These are phyloP conservation scores for Palythoa grandiflora DNA, from an alignment of 92 coral and sea anemone genomes.

Conservation along the genomic window DNA sequence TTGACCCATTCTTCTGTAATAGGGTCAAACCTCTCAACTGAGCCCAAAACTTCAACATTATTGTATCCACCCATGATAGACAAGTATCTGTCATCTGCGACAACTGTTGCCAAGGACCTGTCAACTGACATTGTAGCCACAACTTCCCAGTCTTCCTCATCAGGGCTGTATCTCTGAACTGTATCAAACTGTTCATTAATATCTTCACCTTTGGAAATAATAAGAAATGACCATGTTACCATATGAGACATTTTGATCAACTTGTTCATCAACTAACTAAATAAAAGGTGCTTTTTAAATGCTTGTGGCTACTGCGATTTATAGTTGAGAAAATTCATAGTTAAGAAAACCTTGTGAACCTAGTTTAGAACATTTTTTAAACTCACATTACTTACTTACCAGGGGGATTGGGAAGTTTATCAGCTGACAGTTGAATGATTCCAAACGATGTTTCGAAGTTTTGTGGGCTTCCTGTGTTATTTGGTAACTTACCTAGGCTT, in stretches of 20 bases:
- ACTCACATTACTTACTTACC: too few species aligned
- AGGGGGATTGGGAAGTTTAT: too few species aligned
- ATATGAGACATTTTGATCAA: constrained; percentile 42
- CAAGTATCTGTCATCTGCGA: constrained; percentile 36
- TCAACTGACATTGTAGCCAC: constrained; percentile 26
- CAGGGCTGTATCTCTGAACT: constrained; percentile 41
- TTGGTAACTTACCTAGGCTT: too few species aligned
- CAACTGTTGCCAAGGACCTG: constrained; percentile 25
- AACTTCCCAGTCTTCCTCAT: constrained; percentile 23
- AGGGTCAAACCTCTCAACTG: constrained; percentile 42
- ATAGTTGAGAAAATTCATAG: too few species aligned
- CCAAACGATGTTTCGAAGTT: too few species aligned
- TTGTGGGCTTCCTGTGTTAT: too few species aligned
- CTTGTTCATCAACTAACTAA: too few species aligned
- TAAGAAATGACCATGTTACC: neutral
- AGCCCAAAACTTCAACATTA: constrained; percentile 1
- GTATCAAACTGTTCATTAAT: constrained; percentile 20
- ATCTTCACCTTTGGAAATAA: constrained; percentile 10
- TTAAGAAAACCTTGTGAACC: too few species aligned
- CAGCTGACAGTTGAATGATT: too few species aligned
- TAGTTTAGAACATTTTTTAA: too few species aligned
- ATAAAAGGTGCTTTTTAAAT: too few species aligned
- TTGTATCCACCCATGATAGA: constrained; percentile 34
- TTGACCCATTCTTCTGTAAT: constrained; percentile 24
- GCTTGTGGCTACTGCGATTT: too few species aligned